Conservation (phyloP, 2,797 vertebrate genomes). For the Micrastur ruficollis region DNA sequence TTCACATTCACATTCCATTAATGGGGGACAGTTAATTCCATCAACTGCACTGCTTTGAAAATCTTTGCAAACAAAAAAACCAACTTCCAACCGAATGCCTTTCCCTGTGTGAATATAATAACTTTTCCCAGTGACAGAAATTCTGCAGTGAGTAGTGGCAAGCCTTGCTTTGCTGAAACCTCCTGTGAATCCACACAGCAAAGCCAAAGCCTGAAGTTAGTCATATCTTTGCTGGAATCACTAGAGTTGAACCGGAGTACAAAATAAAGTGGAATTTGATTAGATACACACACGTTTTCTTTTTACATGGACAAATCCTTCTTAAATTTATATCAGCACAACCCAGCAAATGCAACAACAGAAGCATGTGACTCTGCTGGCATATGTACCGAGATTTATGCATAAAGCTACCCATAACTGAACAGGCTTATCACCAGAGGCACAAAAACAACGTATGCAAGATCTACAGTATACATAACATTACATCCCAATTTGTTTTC, state of each 20-base stretch:
- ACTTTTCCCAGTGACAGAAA: background rate
- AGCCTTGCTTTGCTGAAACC: background rate
- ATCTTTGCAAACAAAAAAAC: background rate
- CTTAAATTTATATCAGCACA: background rate
- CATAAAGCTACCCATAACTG: background rate
- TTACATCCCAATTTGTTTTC: background rate
- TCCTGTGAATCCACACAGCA: background rate
- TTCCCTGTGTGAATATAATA: background rate
- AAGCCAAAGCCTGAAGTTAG: background rate
- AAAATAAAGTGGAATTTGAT: background rate
- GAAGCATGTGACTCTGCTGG: background rate
- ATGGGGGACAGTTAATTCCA: background rate
- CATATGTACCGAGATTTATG: background rate
- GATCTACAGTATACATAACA: background rate
- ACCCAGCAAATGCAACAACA: background rate
- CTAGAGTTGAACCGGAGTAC: background rate
- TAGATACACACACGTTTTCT: background rate
- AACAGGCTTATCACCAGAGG: background rate
- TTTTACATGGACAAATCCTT: background rate
- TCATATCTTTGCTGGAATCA: background rate
- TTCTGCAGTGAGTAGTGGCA: background rate
- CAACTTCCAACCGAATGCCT: background rate
- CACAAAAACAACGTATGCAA: background rate
- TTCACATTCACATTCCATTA: constrained; percentile 21
- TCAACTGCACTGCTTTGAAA: background rate